A percentile compares a stretch with the other conserved stretches of the same genome.
Conservation (phyloP, 2,797 vertebrate species). For the Paramormyrops hopkinsi region DNA sequence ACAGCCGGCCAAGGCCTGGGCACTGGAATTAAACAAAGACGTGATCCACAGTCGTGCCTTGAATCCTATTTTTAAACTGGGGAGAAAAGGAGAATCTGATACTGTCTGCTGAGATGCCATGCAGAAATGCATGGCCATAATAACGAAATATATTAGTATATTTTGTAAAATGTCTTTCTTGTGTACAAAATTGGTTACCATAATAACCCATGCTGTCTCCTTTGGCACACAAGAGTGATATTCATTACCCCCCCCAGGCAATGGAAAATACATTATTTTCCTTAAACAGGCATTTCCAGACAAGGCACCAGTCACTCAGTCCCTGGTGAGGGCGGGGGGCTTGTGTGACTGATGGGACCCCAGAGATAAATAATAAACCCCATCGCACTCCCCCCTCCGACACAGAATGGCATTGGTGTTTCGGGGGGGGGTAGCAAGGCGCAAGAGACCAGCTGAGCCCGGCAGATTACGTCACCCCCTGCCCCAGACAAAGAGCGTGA, state of each 20-base stretch:
- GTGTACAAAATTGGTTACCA: neutral
- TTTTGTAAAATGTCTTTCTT: neutral
- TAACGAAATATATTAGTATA: neutral
- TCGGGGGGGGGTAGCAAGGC: neutral
- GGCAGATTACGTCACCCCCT: neutral
- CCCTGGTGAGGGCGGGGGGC: neutral
- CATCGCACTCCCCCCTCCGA: neutral
- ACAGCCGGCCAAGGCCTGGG: neutral
- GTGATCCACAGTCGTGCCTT: neutral
- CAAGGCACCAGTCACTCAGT: neutral
- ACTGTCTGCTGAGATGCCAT: neutral
- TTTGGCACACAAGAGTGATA: neutral
- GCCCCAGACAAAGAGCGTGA: neutral
- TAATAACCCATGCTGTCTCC: neutral
- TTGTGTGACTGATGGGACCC: neutral
- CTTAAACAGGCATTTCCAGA: constrained; percentile 16
- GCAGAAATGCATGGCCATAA: neutral
- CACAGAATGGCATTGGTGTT: neutral
- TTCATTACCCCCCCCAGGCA: neutral
- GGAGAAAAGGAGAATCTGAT: neutral
- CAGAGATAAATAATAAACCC: neutral
- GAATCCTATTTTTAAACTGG: neutral
- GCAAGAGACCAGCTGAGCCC: constrained; percentile 1
- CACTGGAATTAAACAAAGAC: constrained; percentile 16
- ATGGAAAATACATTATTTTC: constrained; percentile 14